These are phyloP conservation scores for Hydropsyche tenuis DNA, from an alignment of 1,140 invertebrate genomes.

Conservation along the genomic window DNA sequence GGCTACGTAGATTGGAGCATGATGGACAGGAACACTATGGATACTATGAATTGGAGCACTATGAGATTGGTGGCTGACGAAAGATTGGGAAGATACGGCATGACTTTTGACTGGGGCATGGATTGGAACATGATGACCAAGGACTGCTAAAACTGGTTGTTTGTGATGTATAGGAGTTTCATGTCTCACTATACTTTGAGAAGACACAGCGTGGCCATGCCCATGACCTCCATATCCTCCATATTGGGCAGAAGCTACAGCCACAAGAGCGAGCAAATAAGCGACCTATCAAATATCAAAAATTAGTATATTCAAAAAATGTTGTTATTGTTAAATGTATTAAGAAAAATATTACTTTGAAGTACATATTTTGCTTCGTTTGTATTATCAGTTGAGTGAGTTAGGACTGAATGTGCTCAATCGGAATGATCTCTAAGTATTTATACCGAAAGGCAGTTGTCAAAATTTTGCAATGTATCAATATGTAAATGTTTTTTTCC, in stretches of 20 bases:
- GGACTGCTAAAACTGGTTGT: slow-evolving; percentile 50
- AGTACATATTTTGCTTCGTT: background rate
- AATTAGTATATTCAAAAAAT: too few relatives aligned
- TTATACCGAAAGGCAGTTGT: slow-evolving; percentile 6
- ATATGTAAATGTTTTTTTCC: background rate
- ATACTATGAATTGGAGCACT: slow-evolving; percentile 29
- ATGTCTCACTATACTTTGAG: slow-evolving; percentile 35
- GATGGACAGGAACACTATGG: slow-evolving; percentile 17
- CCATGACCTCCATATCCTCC: slow-evolving; percentile 14
- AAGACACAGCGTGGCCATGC: slow-evolving; percentile 33
- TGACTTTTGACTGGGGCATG: slow-evolving; percentile 15
- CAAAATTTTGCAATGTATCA: slow-evolving; percentile 16
- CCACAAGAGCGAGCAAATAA: slow-evolving; percentile 6
- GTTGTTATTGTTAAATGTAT: background rate
- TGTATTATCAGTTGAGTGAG: slow-evolving; percentile 1
- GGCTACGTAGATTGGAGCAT: slow-evolving; percentile 16
- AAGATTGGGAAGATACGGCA: slow-evolving; percentile 42
- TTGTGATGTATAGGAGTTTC: slow-evolving; percentile 29
- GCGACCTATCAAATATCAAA: background rate
- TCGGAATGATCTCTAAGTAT: slow-evolving; percentile 13
- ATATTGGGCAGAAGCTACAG: slow-evolving; percentile 5
- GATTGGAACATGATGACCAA: slow-evolving; percentile 26
- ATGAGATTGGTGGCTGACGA: slow-evolving; percentile 39
- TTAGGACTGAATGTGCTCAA: background rate
- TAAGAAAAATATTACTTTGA: slow-evolving; percentile 6